Evolutionary conservation across 2,113 vertebrate species (phyloP), one percentile per base, ranked within the genome.

Genomic region (Cinclus cinclus): DNA sequence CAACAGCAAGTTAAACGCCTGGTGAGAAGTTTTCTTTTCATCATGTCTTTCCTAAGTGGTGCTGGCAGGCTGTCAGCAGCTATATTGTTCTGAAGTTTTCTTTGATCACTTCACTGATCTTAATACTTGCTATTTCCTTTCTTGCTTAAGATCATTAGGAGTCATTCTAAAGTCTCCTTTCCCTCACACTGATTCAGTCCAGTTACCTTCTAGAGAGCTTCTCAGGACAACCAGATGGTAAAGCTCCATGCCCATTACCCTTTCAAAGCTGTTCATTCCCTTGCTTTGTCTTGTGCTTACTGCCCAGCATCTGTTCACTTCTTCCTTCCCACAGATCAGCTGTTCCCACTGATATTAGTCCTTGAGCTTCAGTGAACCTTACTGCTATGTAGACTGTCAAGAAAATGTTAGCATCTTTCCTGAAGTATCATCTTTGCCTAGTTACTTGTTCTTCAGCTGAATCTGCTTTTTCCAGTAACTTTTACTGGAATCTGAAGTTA

Each of bases 221-320:
- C 88, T 89, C 74, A 85, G 91, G 81, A 91, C 91, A 95, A 83
- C 59, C 92, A 83, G 78, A 85, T 87, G 89, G 83, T 69, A 89
- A 93, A 94, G 71, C 73, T 83, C 46, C 78, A 83, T 89, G 83
- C 23, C 82, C 39, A 74, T 83, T 95, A 90, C 69, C 21, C 65
- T 89, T 92, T 52, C 78, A 85, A 79, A 86, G 80, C 76, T 87
- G 52, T 85, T 91, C 67, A 21, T 70, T 88, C 63, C 70, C 31
- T 70, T 91, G 59, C 63, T 73, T 75, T 83, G 21, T 83, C 81
- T 89, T 69, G 23, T 89, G 69, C 46, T 82, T 83, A 55, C 55
- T 59, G 74, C 47, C 82, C 80, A 93, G 91, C 85, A 92, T 87
- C 93, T 92, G 68, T 91, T 89, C 88, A 46, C 49, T 92, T 62